These are phyloP conservation scores for Pomatostomus ruficeps DNA, from an alignment of 2,113 vertebrate species.

Conservation along the genomic window DNA sequence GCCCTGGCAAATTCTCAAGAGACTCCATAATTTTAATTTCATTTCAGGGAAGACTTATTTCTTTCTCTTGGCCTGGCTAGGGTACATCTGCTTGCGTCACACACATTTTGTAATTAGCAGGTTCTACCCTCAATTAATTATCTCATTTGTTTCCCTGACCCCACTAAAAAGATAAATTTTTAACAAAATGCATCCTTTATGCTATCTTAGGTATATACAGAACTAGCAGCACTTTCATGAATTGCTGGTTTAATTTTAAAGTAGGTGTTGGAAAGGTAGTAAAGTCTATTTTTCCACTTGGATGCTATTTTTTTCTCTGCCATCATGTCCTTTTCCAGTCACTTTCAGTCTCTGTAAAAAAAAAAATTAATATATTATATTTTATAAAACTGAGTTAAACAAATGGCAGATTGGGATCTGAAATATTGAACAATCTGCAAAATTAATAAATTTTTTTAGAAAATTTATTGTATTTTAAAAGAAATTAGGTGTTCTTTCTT, in stretches of 20 bases:
- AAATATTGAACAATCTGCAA: not conserved
- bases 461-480: not conserved
- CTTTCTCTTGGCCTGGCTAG: not conserved
- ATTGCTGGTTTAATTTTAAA: not conserved
- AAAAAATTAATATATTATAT: not conserved
- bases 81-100: rapidly evolving
- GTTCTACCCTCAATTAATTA: not conserved
- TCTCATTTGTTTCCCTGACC: not conserved
- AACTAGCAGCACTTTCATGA: not conserved
- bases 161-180: not conserved
- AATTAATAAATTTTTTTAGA: not conserved
- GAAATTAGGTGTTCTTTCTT: not conserved
- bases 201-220: not conserved
- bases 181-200: not conserved
- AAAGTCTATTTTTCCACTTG: not conserved
- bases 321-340: not conserved
- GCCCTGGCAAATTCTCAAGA: not conserved
- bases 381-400: not conserved
- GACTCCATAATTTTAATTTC: not conserved
- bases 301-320: not conserved
- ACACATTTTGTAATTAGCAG: not conserved
- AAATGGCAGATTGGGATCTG: not conserved
- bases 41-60: not conserved
- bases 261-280: not conserved
- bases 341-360: not conserved